Percentiles rank a stretch among this genome's conserved stretches.
These are phyloP conservation scores for Piliocolobus tephrosceles DNA, from an alignment of 2,113 vertebrate genomes.

Conservation along the genomic window DNA sequence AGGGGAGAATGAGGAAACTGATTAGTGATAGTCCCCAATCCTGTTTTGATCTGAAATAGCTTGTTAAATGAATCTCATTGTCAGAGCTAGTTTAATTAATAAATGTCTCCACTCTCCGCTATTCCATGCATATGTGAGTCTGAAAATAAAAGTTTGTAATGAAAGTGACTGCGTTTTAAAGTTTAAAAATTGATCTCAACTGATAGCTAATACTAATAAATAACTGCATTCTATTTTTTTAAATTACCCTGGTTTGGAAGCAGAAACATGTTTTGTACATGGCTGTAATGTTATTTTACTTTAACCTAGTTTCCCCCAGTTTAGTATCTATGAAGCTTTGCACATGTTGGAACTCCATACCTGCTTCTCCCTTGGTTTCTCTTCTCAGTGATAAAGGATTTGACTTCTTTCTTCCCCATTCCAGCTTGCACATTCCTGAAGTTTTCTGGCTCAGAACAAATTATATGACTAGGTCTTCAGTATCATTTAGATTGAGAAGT, in stretches of 20 bases:
- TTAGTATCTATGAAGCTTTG: background rate
- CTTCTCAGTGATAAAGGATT: background rate
- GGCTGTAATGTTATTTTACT: background rate
- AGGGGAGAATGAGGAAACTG: background rate
- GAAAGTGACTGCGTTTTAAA: slow-evolving; percentile 28
- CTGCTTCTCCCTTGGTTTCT: background rate
- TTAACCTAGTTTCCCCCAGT: background rate
- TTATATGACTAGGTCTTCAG: background rate
- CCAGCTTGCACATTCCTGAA: background rate
- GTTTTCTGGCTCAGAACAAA: background rate
- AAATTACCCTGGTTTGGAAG: background rate
- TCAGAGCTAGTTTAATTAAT: background rate
- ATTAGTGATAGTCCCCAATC: background rate
- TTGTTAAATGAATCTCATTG: slow-evolving; percentile 28
- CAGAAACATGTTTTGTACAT: background rate
- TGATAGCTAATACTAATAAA: background rate
- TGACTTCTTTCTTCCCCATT: background rate
- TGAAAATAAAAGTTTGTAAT: slow-evolving; percentile 25
- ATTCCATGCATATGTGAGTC: background rate
- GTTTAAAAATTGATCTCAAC: background rate
- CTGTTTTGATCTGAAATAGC: background rate
- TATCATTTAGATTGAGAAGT: background rate
- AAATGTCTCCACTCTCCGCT: background rate
- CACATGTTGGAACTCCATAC: background rate
- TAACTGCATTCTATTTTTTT: background rate